Percentiles rank a stretch among this genome's conserved stretches.
Conservation (phyloP, 2,888 invertebrate species). For the Ommatoiulus sabulosus region DNA sequence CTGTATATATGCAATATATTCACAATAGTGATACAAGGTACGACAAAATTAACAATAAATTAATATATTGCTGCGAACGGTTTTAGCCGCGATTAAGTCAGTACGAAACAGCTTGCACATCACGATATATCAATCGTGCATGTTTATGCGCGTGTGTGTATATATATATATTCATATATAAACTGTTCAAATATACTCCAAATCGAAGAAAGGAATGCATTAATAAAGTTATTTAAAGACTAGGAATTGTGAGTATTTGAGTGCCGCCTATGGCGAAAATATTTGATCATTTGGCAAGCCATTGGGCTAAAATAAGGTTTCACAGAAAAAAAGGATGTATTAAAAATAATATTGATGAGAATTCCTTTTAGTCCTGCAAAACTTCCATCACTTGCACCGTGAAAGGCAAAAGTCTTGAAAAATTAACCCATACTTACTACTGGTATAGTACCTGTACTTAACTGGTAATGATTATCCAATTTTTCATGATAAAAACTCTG, state of each 20-base stretch:
- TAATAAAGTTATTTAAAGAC: slow-evolving; percentile 28
- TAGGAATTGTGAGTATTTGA: slow-evolving; percentile 28
- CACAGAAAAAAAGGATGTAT: background rate
- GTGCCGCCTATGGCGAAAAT: background rate
- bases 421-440: too few relatives aligned
- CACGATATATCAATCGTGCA: too few relatives aligned
- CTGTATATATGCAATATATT: background rate
- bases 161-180: slow-evolving; percentile 3
- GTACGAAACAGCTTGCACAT: slow-evolving; percentile 22
- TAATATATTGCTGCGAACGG: slow-evolving; percentile 24
- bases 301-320: background rate
- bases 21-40: slow-evolving; percentile 1
- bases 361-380: too few relatives aligned
- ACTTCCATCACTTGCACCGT: too few relatives aligned
- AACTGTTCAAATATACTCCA: slow-evolving; percentile 23
- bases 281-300: slow-evolving; percentile 7
- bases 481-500: too few relatives aligned
- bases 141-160: background rate
- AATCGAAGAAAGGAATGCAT: slow-evolving; percentile 36
- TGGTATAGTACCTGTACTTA: too few relatives aligned
- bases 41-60: slow-evolving; percentile 31
- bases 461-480: too few relatives aligned
- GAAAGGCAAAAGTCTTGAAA: too few relatives aligned
- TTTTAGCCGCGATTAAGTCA: background rate
- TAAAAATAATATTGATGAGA: background rate